Conservation (phyloP, 2,113 vertebrate species). For the Odocoileus virginianus region DNA sequence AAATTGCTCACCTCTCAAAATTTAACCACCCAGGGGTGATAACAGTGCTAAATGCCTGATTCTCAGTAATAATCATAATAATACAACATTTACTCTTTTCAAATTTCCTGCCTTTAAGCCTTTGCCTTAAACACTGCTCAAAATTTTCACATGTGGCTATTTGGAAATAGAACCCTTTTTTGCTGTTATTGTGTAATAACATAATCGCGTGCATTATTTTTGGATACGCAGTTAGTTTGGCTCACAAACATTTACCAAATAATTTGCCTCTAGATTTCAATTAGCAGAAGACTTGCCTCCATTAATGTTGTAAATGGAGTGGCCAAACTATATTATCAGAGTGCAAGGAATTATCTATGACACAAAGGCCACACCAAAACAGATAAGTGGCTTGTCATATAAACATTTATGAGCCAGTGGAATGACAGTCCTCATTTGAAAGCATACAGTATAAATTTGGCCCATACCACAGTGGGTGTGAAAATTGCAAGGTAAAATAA, state of each 20-base stretch:
- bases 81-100: not conserved
- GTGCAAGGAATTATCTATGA: conserved; percentile 37
- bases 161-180: not conserved
- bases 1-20: conserved; percentile 35
- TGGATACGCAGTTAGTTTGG: conserved; percentile 21
- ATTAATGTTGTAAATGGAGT: conserved; percentile 45
- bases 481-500: conserved; percentile 71
- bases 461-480: conserved; percentile 63
- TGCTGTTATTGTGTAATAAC: not conserved
- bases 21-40: conserved; percentile 5
- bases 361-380: conserved; percentile 46
- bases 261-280: conserved; percentile 33
- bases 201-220: not conserved
- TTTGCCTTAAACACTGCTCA: not conserved
- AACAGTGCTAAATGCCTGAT: not conserved
- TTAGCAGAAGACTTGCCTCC: conserved; percentile 20
- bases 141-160: not conserved
- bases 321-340: conserved; percentile 29
- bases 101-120: conserved; percentile 4
- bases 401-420: conserved; percentile 58
- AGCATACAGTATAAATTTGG: conserved; percentile 57
- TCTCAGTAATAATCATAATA: not conserved
- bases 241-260: conserved; percentile 34
- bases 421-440: conserved; percentile 51
- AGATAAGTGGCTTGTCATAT: conserved; percentile 40